Percentiles rank a stretch among this genome's conserved stretches.
Evolutionary conservation across 2,888 invertebrate genomes (phyloP).

Genomic region (Heterodera filipjevi): DNA sequence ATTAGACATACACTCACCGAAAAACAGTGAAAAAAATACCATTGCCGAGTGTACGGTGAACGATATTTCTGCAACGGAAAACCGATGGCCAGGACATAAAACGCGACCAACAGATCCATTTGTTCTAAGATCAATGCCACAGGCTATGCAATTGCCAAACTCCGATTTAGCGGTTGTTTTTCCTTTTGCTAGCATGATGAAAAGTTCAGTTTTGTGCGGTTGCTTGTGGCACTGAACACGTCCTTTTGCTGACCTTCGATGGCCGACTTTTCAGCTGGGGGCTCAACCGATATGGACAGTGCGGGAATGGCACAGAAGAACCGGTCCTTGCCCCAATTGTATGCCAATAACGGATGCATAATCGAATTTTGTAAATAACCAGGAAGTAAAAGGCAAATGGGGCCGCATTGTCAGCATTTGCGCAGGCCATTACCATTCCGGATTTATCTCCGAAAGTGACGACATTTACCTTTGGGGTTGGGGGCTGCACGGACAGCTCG

Average conservation of each 20-base stretch:
- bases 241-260: slow-evolving; percentile 49
- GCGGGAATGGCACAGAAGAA: slow-evolving; percentile 53
- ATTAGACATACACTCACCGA: background rate
- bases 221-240: slow-evolving; percentile 58
- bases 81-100: slow-evolving; percentile 20
- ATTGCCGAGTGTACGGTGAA: background rate
- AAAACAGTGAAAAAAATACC: background rate
- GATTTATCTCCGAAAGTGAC: slow-evolving; percentile 48
- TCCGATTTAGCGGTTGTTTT: background rate
- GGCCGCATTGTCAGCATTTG: slow-evolving; percentile 45
- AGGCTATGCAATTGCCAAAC: slow-evolving; percentile 15
- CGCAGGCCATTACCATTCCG: slow-evolving; percentile 60
- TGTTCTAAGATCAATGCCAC: background rate
- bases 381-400: slow-evolving; percentile 52
- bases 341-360: background rate
- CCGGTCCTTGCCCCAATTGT: slow-evolving; percentile 34
- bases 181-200: background rate
- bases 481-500: slow-evolving; percentile 59
- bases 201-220: slow-evolving; percentile 43
- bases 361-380: background rate
- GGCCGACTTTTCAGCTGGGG: slow-evolving; percentile 55
- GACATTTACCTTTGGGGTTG: slow-evolving; percentile 58
- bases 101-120: background rate
- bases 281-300: slow-evolving; percentile 57
- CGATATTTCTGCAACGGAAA: background rate